Evolutionary conservation across 2,797 vertebrate genomes (phyloP), one percentile per base, ranked within the genome.

Genomic region (Stomatorhinus walkeri): DNA sequence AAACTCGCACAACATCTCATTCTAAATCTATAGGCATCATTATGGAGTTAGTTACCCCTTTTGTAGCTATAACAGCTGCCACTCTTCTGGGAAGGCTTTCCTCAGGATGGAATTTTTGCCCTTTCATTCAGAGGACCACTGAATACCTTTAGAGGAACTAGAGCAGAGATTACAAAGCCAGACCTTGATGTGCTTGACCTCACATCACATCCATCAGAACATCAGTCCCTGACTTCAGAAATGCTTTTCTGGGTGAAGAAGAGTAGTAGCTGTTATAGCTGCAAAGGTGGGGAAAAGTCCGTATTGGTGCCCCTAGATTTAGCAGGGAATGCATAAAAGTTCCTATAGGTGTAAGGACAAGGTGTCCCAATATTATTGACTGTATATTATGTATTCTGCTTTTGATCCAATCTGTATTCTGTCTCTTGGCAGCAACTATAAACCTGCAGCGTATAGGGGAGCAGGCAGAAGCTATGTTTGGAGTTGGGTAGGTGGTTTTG

Each of bases 401-500:
- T 81, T 43, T 46, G 43, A 81, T n/a, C 16, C 72, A 1, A 52
- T 43, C 16, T 87, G 36, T 68, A 12, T 22, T 89, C 79, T 89
- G 36, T 61, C 49, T 85, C 48, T 89, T 56, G 16, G 88, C 93
- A 96, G 97, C 97, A 90, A 89, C 96, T 90, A 96, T 99, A 93
- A 99, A 99, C 93, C 94, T 99, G 93, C 97, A 96, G 81, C 95
- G 95, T 52, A 99, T 99, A 0, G 98, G 98, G 24, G 98, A 99
- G 90, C 97, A 99, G 40, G 98, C 98, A 0, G 98, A 99, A 91
- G 97, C 98, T 90, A 99, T 99, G 98, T 99, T 99, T 36, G 97
- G 97, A 91, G 96, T 99, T 6, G 97, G 98, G 98, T 99, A 95
- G 89, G 97, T 94, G 49, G 48, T 1, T 51, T 16, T 24, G 22